Evolutionary conservation across 1,140 invertebrate genomes (phyloP).

Genomic region (Zaprionus taronus): DNA sequence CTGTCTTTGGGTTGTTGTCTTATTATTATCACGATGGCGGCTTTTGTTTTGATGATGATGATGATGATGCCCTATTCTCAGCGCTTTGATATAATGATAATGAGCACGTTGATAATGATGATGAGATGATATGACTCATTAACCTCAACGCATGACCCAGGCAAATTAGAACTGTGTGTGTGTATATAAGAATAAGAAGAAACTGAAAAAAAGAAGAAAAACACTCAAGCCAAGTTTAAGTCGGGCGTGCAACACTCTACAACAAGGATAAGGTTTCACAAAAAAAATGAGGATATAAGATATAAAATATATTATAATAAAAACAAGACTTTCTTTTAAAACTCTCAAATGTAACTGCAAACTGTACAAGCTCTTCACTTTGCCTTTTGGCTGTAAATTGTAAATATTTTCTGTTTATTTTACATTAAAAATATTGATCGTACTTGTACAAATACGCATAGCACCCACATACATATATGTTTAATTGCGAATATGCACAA

Average conservation of each 20-base stretch:
- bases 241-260: constrained; percentile 29
- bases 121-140: constrained; percentile 78
- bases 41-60: constrained; percentile 65
- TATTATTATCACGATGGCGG: constrained; percentile 27
- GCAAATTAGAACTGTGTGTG: constrained; percentile 72
- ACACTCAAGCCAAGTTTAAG: constrained; percentile 39
- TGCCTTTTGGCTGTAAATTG: background rate
- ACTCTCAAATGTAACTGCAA: too few relatives aligned
- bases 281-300: background rate
- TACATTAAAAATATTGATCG: background rate
- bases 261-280: background rate
- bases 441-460: background rate
- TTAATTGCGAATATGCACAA: background rate
- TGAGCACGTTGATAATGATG: constrained; percentile 42
- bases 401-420: background rate
- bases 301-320: background rate
- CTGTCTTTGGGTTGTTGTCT: background rate
- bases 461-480: background rate
- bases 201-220: constrained; percentile 12
- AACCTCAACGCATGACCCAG: constrained; percentile 80
- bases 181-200: constrained; percentile 14
- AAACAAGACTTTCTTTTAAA: too few relatives aligned
- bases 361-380: background rate
- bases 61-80: constrained; percentile 25
- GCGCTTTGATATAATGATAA: constrained; percentile 21